Evolutionary conservation across 2,113 vertebrate genomes (phyloP), one percentile per base, ranked within the genome.

Genomic region (Polyodon spathula): DNA sequence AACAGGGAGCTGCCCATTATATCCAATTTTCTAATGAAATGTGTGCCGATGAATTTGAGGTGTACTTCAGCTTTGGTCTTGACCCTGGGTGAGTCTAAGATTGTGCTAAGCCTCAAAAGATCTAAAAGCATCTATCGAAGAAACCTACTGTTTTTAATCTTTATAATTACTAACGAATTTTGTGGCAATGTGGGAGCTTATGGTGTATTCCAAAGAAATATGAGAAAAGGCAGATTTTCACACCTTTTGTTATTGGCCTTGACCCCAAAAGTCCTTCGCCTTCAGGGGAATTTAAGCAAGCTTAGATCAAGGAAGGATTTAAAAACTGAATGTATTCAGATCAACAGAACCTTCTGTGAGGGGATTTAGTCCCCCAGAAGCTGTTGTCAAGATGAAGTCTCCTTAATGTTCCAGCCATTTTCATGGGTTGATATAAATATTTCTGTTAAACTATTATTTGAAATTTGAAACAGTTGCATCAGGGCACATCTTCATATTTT

Each of bases 311-410:
- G 82, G 86, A 84, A 86, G 84, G 80, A 81, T 90, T 95, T 91
- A 87, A 86, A 91, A 91, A 88, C 86, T 83, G 90, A 92, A 92
- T 91, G 88, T 88, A 90, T 91, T 93, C 91, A 91, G 85, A 88
- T 84, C 85, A 87, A 82, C 71, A 86, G 80, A 88, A 88, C 71
- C 81, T 79, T 84, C 71, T 72, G 65, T 80, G 85, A 80, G 74
- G 79, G 90, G 89, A 90, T 88, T 93, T 90, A 84, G 73, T 82
- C 73, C 76, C 69, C 27, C 80, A 78, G 90, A 93, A 93, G 86
- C 91, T 93, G 91, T 88, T 87, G 77, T 79, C 86, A 80, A 73
- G 74, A 71, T 56, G 0, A 63, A 71, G 74, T 77, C 80, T 51
- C 40, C 62, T 63, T n/a, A 16, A 41, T 9, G 15, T 15, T 44